Base-by-base conservation (phyloP, 2,888 invertebrate genomes). In the Apamea crenata region DNA sequence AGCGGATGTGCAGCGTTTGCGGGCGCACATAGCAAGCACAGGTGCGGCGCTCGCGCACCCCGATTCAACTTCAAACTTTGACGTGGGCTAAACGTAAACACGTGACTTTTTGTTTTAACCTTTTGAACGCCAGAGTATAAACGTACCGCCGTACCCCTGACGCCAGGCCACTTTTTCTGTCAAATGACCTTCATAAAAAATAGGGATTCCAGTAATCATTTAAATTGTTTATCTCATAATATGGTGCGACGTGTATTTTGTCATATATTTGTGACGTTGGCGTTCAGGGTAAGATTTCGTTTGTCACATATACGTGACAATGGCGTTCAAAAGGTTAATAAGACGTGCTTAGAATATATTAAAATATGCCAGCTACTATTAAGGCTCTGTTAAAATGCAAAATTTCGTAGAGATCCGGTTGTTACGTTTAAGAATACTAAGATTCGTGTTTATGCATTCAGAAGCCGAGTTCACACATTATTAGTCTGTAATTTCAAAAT, bases 1-100 rank as follows among this genome's bases (percentile, higher is more conserved):
- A 96, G 90, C 96, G 96, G 96, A 96, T 95, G 94, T 93, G 88
- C 87, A 92, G 91, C 88, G 90, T 93, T 71, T 91, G 91, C 92
- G 90, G 90, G 76, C 83, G 76, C 85, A 77, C 86, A 83, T 80
- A 84, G 82, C 84, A 91, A 93, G 73, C 90, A 84, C 89, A 89
- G 89, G 90, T 88, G 89, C 84, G 84, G 78, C 78, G 87, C 77
- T 67, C 50, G 79, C 82, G 85, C 87, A 47, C 14, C 71, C 80
- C 92, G 90, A 90, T 92, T 90, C 91, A 91, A 91, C 91, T 89
- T 91, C 74, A 65, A 81, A 81, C 67, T 77, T 85, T 89, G 91
- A 92, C 93, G 92, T 93, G 92, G 91, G 90, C 88, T 84, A 89
- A 89, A 91, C 88, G 88, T 92, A 92, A 92, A 92, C 91, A 93